Evolutionary conservation across 2,113 vertebrate species (phyloP), one percentile per base, ranked within the genome.

Genomic region (Cyphomyrus plagiostoma): DNA sequence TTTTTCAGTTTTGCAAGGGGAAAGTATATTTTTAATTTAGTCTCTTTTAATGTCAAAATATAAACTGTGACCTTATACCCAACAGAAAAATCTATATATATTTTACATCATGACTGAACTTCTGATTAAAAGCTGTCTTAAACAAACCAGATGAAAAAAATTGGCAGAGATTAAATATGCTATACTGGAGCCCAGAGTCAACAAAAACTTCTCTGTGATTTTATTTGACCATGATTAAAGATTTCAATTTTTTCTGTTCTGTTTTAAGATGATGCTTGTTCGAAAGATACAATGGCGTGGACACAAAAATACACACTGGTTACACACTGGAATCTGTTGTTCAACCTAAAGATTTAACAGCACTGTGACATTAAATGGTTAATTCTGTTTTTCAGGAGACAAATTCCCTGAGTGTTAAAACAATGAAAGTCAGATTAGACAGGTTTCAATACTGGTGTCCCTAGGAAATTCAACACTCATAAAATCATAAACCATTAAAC

Each of bases 361-460:
- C 10, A 80, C 74, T 80, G 35, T 42, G 74, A 42, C 35, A 42
- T 80, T 42, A 39, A 80, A 80, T 80, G 35, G 39, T 80, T 74
- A 35, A 74, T 35, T 74, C 26, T 74, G 66, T 15, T 74, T 35
- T 80, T 8, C 35, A 39, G 74, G 15, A 42, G 74, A 80, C 13
- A 1, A 6, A 80, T 19, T 80, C 74, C 74, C 74, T 42, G 15
- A 3, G 74, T 80, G 74, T 80, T 80, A 42, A 6, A 80, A 80
- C 74, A 80, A 80, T 80, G 15, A 80, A 80, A 80, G 74, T 39
- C 74, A 80, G 74, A 42, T 80, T 80, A 80, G 30, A 80, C 74
- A 80, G 74, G 35, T 80, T 80, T 77, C 35, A 39, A 19, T 39
- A 30, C 15, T 42, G 74, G 74, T 15, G 35, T 80, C 35, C 74